These are phyloP conservation scores for Spheniscus mendiculus DNA, from an alignment of 2,113 vertebrate genomes.

Conservation along the genomic window DNA sequence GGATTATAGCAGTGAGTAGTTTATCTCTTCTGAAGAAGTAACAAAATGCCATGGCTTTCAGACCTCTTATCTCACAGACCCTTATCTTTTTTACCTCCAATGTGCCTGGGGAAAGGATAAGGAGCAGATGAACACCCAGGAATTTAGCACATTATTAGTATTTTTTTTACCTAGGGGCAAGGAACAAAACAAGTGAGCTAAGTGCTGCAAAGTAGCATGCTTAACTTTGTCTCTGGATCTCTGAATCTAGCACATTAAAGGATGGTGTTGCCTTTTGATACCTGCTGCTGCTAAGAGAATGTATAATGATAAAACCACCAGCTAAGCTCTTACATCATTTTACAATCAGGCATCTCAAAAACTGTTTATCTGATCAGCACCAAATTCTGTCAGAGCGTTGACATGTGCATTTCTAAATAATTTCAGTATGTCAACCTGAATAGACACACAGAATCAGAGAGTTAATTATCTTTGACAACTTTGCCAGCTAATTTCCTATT, in stretches of 20 bases:
- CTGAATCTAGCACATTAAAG: conserved; percentile 62
- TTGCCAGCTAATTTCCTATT: conserved; percentile 93
- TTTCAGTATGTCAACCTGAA: conserved; percentile 93
- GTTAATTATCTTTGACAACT: conserved; percentile 97
- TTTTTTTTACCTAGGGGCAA: conserved; percentile 39
- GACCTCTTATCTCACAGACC: not conserved
- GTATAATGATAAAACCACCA: conserved; percentile 69
- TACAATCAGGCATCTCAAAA: conserved; percentile 90
- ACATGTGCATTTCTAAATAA: conserved; percentile 89
- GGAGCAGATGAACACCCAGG: conserved; percentile 16
- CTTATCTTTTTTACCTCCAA: conserved; percentile 6
- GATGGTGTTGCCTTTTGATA: conserved; percentile 53
- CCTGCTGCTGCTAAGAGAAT: conserved; percentile 68
- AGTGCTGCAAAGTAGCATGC: not conserved
- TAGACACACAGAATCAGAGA: conserved; percentile 86
- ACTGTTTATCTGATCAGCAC: conserved; percentile 93
- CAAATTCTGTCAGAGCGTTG: conserved; percentile 89
- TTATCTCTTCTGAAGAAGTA: conserved; percentile 30
- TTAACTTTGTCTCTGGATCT: conserved; percentile 28
- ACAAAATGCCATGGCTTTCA: not conserved
- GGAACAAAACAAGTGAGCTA: conserved; percentile 17
- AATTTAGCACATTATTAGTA: conserved; percentile 40
- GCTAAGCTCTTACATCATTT: conserved; percentile 84
- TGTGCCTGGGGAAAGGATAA: conserved; percentile 16
- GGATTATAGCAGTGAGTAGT: not conserved